These are phyloP conservation scores for Stenolophus ochropezus DNA, from an alignment of 2,888 invertebrate species.

Conservation along the genomic window DNA sequence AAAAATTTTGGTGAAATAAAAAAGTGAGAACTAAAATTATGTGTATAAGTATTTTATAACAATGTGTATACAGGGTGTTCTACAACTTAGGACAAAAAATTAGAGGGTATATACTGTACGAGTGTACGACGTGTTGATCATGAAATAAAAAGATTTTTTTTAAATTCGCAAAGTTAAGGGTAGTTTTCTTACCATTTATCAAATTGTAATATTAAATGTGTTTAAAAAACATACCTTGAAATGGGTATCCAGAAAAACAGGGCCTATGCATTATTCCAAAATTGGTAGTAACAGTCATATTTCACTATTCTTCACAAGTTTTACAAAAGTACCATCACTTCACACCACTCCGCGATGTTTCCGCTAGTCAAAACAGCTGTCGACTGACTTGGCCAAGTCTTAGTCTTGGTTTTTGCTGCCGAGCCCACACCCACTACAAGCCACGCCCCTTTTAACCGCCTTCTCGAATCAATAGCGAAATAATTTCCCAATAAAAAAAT, in stretches of 20 bases:
- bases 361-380: neutral
- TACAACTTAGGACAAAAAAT: no score
- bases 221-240: slow-evolving; percentile 71
- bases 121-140: no score
- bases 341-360: neutral
- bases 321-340: neutral
- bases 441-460: neutral
- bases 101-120: no score
- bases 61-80: no score
- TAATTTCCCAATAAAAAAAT: slow-evolving; percentile 1
- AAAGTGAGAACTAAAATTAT: no score
- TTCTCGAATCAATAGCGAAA: neutral
- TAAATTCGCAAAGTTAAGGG: no score
- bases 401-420: slow-evolving; percentile 8
- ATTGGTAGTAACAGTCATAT: slow-evolving; percentile 72
- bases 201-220: no score
- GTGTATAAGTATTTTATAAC: no score
- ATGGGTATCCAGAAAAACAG: slow-evolving; percentile 73
- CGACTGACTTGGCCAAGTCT: slow-evolving; percentile 6
- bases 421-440: neutral
- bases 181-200: no score
- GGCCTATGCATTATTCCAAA: slow-evolving; percentile 73
- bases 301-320: slow-evolving; percentile 1
- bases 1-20: no score
- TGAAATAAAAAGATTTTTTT: no score